Base-by-base conservation (phyloP, 2,888 invertebrate genomes). In the Melangyna quadrimaculata region DNA sequence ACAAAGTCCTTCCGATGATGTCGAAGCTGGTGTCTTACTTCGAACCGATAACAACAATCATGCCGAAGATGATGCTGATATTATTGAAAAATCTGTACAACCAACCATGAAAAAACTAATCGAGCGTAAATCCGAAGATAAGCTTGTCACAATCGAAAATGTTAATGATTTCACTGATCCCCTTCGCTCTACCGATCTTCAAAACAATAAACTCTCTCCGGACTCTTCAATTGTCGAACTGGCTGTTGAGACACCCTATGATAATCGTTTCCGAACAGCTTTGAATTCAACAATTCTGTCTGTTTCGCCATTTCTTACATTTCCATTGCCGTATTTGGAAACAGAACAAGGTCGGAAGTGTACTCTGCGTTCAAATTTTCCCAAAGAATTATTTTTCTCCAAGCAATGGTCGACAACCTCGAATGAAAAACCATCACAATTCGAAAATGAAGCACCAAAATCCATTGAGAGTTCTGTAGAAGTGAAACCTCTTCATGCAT, bases 321-420 rank as follows among this genome's bases (percentile, higher is more conserved):
- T 97, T 89, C 95, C 96, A 0, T 94, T 97, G 73, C 99, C 99
- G 0, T 98, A 96, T 92, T 92, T 98, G 87, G 98, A 98, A 92
- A 96, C 97, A 0, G 97, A 97, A 90, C 93, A 93, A 12, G 98
- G 98, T 0, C 94, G 95, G 53, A 95, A 95, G 88, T 97, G 97
- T 89, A 93, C 94, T 37, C 92, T 97, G 65, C 94, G 97, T 19
- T 93, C 92, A 63, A 96, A 95, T 90, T 97, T 97, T 88, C 95
- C 96, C 0, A 92, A 94, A 19, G 95, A 96, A 88, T 93, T 96
- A 7, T 97, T 95, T 90, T 95, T 94, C 92, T 96, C 97, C 3
- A 92, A 93, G 43, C 94, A 94, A 87, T 94, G 95, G 90, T 90
- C 92, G 1, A 93, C 81, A 35, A 8, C 45, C 8, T 69, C 81